A percentile compares a stretch with the other conserved stretches of the same genome.
These are phyloP conservation scores for Myrmecobius fasciatus DNA, from an alignment of 2,113 vertebrate genomes.

Conservation along the genomic window DNA sequence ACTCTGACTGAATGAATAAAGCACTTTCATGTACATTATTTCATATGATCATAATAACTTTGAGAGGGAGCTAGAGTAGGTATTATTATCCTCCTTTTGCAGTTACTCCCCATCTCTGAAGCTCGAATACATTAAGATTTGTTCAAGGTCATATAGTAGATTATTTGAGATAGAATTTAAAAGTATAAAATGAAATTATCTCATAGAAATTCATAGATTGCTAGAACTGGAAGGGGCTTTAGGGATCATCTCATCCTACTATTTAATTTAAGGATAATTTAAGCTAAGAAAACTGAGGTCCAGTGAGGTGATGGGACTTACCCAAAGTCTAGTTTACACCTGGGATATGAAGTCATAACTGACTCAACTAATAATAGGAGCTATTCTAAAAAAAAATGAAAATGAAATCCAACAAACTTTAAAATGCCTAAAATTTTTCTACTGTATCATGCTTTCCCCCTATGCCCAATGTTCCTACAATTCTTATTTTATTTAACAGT, in stretches of 20 bases:
- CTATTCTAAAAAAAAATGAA: neutral
- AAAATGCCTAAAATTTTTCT: no score
- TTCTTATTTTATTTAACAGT: neutral
- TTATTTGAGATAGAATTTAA: neutral
- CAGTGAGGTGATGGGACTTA: neutral
- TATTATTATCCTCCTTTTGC: neutral
- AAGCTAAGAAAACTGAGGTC: neutral
- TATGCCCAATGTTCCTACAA: neutral
- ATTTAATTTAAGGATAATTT: neutral
- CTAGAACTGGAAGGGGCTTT: neutral
- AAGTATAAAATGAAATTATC: neutral
- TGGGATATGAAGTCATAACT: neutral
- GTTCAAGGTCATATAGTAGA: neutral
- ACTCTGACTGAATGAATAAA: no score
- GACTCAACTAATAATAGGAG: no score
- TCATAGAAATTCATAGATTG: neutral
- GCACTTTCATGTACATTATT: neutral
- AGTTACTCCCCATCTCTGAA: neutral
- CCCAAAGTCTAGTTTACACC: neutral
- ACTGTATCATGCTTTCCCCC: neutral
- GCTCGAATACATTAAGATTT: neutral
- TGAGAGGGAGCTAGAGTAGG: neutral
- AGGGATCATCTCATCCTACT: neutral
- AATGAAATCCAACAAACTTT: no score
- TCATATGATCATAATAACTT: neutral